Base-by-base conservation (phyloP, 2,113 vertebrate species). In the Ariopsis seemanni region DNA sequence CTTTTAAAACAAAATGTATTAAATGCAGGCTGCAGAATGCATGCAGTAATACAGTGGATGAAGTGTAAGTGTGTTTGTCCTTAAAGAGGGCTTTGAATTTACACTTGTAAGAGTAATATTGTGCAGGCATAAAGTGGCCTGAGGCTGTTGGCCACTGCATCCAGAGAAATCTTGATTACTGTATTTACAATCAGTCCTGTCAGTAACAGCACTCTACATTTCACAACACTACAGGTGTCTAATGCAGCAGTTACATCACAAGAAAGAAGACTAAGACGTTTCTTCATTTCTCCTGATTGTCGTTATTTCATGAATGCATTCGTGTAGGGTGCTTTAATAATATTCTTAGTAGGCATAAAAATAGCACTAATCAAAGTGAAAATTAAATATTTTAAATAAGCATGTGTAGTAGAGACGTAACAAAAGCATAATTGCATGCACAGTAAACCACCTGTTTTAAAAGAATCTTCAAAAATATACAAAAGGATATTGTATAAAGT, bases 131-230 rank as follows among this genome's bases (percentile, higher is more conserved):
- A 82, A 42, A 75, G 81, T 75, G 42, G 42, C 82, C 84, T 82
- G 34, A 69, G 87, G 80, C 83, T 88, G 79, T 69, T 82, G 81
- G 88, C 85, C 53, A 57, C 30, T 83, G 71, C 18, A 89, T 85
- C 81, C 9, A 87, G 52, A 30, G 42, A 90, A 87, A 77, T 82
- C 77, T 88, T 90, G 86, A 90, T 91, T 84, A 74, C 82, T 87
- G 86, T 88, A 82, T 90, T 69, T 83, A 89, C 71, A 91, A 89
- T 91, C 90, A 92, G 82, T 84, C 42, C 63, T 62, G 86, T 83
- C 63, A 81, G 53, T 83, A 84, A 58, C 74, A 81, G 48, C 57
- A 83, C 60, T 52, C 86, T 18, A 81, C 15, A 57, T 79, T 86
- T 42, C 60, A 79, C 62, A 42, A 81, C 22, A 71, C 62, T 34